Base-by-base conservation (phyloP, 2,888 invertebrate species). In the Microplitis manilae region DNA sequence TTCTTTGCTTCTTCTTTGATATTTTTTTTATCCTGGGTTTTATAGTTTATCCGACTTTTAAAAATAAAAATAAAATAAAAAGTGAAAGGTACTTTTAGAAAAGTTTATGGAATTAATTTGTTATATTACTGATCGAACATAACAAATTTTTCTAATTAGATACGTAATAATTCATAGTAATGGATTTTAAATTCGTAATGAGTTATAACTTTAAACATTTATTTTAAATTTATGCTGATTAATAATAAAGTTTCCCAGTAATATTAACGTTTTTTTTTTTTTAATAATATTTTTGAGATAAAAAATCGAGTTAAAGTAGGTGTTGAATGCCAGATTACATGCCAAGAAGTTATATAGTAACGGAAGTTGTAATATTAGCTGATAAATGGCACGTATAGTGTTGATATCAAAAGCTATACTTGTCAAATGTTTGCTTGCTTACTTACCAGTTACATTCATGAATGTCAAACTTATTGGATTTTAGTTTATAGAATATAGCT, bases 1-100 rank as follows among this genome's bases (percentile, higher is more conserved):
- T 69, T 69, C 72, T 61, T 59, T 73, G 40, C 41, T 70, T 59
- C 61, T 76, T 71, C 13, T 65, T 67, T 76, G 5, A 41, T 13
- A 17, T 74, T 68, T 68, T 74, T 41, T 39, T 30, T 30, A 30
- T 30, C 30, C 20, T 17, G 50, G 4, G 50, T 13, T 50, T 50
- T 7, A 40, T 65, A 13, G 65, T 20, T 65, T 38, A 65, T 13
- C 38, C 20, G 30, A 30, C 50, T 50, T 50, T 50, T 13, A 50
- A 50, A 50, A 2, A 50, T 13, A 50, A 50, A 50, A 41, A 50
- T 13, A 1, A 13, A 13, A 2, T 50, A 50, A 50, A 1, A 13
- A 13, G 1, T 9, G 2, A 9, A 13, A 8, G 9, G 13, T 13
- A 50, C 50, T 4, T 13, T 5, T 50, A 50, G 13, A 50, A 50